A percentile compares a stretch with the other conserved stretches of the same genome.
Conservation (phyloP, 2,888 invertebrate genomes). For the Nasonia oneida region DNA sequence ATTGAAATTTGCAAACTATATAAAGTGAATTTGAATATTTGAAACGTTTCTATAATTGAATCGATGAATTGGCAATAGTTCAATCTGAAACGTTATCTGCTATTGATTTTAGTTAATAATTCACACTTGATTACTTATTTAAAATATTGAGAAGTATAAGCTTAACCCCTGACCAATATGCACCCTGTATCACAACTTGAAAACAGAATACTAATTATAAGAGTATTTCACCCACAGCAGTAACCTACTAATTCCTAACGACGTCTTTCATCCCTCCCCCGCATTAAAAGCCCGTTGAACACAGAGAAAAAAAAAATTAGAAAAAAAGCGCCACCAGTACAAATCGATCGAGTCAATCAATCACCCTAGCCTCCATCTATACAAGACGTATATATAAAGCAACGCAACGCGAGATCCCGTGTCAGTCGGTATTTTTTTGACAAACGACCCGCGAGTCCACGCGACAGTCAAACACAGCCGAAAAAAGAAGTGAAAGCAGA, state of each 20-base stretch:
- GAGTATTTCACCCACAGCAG: background rate
- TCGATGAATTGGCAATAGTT: background rate
- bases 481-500: background rate
- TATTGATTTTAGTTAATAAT: too few species aligned
- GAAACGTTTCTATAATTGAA: background rate
- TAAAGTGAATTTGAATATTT: background rate
- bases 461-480: background rate
- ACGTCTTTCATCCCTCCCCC: background rate
- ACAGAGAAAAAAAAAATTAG: background rate
- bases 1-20: background rate
- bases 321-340: background rate
- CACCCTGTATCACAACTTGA: background rate
- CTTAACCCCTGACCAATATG: background rate
- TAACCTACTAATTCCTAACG: background rate
- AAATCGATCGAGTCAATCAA: conserved; percentile 14
- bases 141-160: too few species aligned
- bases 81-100: too few species aligned
- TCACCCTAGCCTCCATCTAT: background rate
- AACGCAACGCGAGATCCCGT: background rate
- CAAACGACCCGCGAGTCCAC: background rate
- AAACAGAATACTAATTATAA: background rate
- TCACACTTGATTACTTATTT: too few species aligned
- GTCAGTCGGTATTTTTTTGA: conserved; percentile 2
- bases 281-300: background rate
- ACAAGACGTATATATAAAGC: background rate